A percentile compares a stretch with the other conserved stretches of the same genome.
Evolutionary conservation across 2,888 invertebrate species (phyloP).

Genomic region (Cepaea hortensis): DNA sequence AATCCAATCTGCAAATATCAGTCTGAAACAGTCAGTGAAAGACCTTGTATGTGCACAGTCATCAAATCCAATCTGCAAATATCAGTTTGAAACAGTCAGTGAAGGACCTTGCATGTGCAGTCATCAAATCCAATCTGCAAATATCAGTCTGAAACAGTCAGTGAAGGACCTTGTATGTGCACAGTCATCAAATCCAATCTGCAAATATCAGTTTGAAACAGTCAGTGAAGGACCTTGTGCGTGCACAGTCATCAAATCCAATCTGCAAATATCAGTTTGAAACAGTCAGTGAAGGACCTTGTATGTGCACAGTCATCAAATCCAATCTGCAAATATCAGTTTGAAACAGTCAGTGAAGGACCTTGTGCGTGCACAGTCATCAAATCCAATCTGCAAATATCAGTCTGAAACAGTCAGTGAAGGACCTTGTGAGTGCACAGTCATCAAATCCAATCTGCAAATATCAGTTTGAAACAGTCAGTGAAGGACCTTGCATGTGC

Average conservation of each 20-base stretch:
- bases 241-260: conserved; percentile 90
- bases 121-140: conserved; percentile 89
- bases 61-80: conserved; percentile 87
- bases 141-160: background rate
- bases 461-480: background rate
- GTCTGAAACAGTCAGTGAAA: too few species aligned
- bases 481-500: too few species aligned
- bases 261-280: conserved; percentile 79
- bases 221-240: too few species aligned
- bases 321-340: conserved; percentile 82
- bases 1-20: conserved; percentile 85
- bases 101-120: conserved; percentile 71
- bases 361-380: conserved; percentile 82
- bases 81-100: too few species aligned
- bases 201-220: conserved; percentile 47
- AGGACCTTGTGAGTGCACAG: conserved; percentile 79
- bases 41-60: conserved; percentile 81
- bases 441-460: conserved; percentile 89
- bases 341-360: too few species aligned
- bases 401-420: too few species aligned
- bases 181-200: conserved; percentile 92
- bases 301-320: conserved; percentile 86
- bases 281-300: too few species aligned
- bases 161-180: conserved; percentile 74
- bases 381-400: conserved; percentile 86